Base-by-base conservation (phyloP, 37 sponge, comb jelly and placozoan species). In the Halisarca cf. caerulea region DNA sequence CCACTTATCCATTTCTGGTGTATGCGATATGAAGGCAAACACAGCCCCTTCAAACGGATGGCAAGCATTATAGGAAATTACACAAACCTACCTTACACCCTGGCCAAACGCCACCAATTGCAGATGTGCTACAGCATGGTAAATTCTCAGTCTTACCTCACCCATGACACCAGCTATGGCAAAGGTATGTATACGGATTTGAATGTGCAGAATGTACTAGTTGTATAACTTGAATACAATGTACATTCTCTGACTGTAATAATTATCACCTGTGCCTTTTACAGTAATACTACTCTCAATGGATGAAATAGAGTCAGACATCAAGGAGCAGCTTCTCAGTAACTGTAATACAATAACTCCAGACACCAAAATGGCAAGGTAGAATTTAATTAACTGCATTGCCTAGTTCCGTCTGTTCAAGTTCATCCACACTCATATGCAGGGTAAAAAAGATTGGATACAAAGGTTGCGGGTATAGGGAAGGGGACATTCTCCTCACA, bases 1-100 rank as follows among this genome's bases (percentile, higher is more conserved):
- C 72, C 72, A 20, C 72, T 71, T 9, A 39, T 71, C 20, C 23
- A 71, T 36, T 71, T 30, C 32, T 71, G 72, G 72, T 71, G 72
- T 37, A 71, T 71, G 72, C 37, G 72, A 5, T 71, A 37, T 30
- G 72, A 71, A 39, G 72, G 38, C 7, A 71, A 71, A 32, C 72
- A 71, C 72, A 38, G 9, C 40, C 30, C 6, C 39, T 71, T 71
- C 18, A 71, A 71, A 39, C 37, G 41, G 8, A 38, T 71, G 72
- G 37, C 72, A 20, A 18, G 72, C 7, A 71, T 71, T 18, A 71
- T 71, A 37, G 72, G 72, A 5, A 71, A 71, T 30, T 71, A 20
- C 18, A 71, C 30, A 35, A 71, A 71, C 18, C 32, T 71, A 71
- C 72, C 72, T 3, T 30, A 30, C 7, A 71, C 72, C 21, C 72